phyloP scores from a whole-genome alignment of 1,140 invertebrate genomes.

The Heterodera schachtii region DNA sequence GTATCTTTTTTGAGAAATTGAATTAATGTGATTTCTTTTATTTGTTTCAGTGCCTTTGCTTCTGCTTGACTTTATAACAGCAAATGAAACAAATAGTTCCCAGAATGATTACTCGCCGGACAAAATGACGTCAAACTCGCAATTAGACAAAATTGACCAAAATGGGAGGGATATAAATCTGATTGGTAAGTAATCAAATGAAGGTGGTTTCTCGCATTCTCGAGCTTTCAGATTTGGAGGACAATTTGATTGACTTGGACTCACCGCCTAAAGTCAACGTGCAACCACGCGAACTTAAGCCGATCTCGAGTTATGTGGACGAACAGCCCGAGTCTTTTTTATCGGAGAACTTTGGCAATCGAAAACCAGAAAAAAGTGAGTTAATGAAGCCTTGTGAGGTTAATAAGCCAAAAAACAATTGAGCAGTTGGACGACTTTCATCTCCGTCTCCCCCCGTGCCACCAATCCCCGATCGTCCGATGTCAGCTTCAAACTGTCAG shows the following conservation, averaged over 20 bases:
- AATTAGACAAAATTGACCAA: background rate
- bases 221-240: constrained; percentile 22
- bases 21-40: background rate
- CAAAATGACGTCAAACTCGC: background rate
- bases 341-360: background rate
- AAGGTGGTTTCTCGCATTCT: background rate
- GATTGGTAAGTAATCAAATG: constrained; percentile 13
- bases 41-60: background rate
- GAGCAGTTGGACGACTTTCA: background rate
- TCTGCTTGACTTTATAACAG: background rate
- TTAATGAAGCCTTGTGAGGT: too few relatives aligned
- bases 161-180: background rate
- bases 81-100: background rate
- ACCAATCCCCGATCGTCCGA: background rate
- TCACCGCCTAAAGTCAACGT: constrained; percentile 5
- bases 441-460: constrained; percentile 7
- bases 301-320: background rate
- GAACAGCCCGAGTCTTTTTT: background rate
- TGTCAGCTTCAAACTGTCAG: background rate
- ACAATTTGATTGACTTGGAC: constrained; percentile 25
- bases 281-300: background rate
- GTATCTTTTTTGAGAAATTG: too few relatives aligned
- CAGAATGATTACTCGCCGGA: background rate
- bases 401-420: too few relatives aligned
- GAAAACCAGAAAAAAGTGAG: background rate